phyloP scores from a whole-genome alignment of 2,797 vertebrate species.

The Ibycter americanus region DNA sequence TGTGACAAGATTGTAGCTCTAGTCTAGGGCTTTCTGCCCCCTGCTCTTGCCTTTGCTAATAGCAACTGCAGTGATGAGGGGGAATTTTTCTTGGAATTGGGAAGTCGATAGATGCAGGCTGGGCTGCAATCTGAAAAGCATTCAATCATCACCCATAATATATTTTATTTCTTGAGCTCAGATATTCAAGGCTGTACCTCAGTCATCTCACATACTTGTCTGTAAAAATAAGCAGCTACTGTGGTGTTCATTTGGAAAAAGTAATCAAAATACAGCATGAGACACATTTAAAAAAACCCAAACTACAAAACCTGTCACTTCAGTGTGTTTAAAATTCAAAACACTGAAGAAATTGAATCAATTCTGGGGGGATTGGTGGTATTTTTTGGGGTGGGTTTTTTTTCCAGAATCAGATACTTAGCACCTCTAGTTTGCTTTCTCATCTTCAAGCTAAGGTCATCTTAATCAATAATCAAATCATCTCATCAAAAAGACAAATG shows the following conservation, averaged over 20 bases:
- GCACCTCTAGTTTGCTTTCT: background rate
- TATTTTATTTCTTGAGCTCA: background rate
- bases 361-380: background rate
- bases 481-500: background rate
- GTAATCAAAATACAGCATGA: background rate
- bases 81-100: background rate
- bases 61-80: accelerated
- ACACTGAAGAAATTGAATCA: background rate
- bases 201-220: background rate
- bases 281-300: background rate
- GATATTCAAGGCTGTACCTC: background rate
- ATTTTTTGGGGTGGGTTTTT: background rate
- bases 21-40: background rate
- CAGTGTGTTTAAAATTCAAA: background rate
- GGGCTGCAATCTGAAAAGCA: background rate
- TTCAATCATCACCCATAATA: background rate
- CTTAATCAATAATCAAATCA: too few relatives aligned
- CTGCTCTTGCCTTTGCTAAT: background rate
- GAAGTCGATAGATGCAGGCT: background rate
- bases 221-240: background rate
- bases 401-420: background rate
- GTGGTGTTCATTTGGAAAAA: background rate
- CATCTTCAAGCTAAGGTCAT: background rate
- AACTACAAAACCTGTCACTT: background rate
- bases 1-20: background rate